Conservation (phyloP, 2,113 vertebrate genomes). For the Prunella fulvescens region DNA sequence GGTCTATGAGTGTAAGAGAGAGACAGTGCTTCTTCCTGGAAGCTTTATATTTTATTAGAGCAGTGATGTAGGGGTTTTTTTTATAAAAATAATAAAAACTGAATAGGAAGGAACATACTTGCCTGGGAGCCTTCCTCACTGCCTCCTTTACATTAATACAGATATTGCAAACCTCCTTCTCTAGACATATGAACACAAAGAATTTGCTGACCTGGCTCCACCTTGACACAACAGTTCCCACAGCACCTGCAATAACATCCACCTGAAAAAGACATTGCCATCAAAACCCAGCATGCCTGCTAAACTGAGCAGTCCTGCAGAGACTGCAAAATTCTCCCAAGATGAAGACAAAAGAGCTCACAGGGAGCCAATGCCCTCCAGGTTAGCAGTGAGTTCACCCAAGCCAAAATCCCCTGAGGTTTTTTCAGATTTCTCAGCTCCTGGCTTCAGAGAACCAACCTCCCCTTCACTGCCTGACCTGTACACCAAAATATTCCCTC, state of each 20-base stretch:
- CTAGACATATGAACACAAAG: background rate
- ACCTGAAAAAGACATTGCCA: background rate
- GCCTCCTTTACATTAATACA: background rate
- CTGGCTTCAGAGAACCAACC: background rate
- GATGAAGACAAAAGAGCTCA: background rate
- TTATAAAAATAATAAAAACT: background rate
- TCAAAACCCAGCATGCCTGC: background rate
- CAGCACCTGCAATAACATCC: background rate
- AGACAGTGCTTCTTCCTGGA: background rate
- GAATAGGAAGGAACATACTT: background rate
- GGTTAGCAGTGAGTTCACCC: background rate
- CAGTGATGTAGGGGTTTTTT: no score
- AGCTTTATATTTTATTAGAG: background rate
- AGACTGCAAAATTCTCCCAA: background rate
- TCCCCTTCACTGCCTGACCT: background rate
- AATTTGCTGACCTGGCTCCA: background rate
- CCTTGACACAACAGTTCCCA: background rate
- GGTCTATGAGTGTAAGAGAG: background rate
- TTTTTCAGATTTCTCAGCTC: background rate
- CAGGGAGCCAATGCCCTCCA: background rate
- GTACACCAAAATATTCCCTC: background rate
- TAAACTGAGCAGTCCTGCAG: background rate
- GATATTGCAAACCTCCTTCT: background rate
- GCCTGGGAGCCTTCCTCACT: background rate
- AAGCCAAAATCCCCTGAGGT: background rate